Conservation (phyloP, 2,113 vertebrate species). For the Grallaria varia region DNA sequence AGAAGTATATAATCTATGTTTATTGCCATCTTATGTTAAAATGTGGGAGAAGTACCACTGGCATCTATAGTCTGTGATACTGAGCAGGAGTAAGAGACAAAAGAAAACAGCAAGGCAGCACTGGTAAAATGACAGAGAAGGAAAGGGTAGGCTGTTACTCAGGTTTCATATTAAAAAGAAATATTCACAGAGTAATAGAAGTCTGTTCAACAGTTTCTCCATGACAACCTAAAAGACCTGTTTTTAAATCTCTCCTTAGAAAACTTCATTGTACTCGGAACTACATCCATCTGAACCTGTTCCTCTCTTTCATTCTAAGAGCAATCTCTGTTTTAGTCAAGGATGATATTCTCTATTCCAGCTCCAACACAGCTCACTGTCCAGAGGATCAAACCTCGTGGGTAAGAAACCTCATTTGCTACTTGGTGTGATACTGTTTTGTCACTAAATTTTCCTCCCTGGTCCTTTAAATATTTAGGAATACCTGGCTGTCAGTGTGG, state of each 20-base stretch:
- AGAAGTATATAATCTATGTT: neutral
- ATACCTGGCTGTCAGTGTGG: neutral
- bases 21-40: neutral
- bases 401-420: conserved; percentile 66
- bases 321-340: conserved; percentile 88
- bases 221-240: neutral
- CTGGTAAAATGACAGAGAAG: neutral
- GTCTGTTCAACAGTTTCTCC: neutral
- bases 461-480: neutral
- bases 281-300: conserved; percentile 94
- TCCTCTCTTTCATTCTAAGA: conserved; percentile 91
- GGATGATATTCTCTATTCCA: conserved; percentile 85
- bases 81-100: neutral
- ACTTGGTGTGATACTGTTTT: neutral
- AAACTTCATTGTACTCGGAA: conserved; percentile 93
- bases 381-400: conserved; percentile 71
- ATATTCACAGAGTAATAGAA: neutral
- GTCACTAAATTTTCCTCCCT: neutral
- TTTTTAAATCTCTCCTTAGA: conserved; percentile 69
- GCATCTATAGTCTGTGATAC: neutral
- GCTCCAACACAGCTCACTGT: conserved; percentile 70
- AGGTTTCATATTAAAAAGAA: neutral
- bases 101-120: neutral
- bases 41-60: neutral
- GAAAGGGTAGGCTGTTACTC: neutral